Evolutionary conservation across 1,140 invertebrate species (phyloP).

Genomic region (Polypedilum pembai): DNA sequence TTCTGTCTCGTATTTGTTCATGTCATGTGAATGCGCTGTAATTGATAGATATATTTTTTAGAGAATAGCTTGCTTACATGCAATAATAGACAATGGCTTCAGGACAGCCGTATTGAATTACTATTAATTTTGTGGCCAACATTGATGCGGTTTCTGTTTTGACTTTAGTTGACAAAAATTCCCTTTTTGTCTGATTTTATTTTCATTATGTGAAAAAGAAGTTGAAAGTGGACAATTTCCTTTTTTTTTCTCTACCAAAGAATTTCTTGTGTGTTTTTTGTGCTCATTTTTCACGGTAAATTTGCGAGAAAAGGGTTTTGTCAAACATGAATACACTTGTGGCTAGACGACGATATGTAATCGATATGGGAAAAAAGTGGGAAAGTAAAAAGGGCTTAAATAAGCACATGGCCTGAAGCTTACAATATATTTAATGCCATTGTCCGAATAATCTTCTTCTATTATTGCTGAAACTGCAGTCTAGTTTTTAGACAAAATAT

Average conservation of each 20-base stretch:
- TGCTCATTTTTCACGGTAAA: neutral
- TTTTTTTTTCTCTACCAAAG: neutral
- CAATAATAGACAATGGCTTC: slow-evolving; percentile 3
- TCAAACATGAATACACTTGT: slow-evolving; percentile 6
- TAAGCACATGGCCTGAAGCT: neutral
- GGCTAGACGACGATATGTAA: slow-evolving; percentile 2
- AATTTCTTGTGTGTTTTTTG: neutral
- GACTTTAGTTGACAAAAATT: neutral
- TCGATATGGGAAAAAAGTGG: neutral
- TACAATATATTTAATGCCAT: neutral
- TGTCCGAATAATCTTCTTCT: neutral
- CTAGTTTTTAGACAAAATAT: neutral
- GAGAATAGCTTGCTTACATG: neutral
- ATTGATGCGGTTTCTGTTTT: neutral
- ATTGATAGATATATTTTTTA: neutral
- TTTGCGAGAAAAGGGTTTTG: neutral
- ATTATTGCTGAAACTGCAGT: neutral
- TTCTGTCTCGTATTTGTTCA: neutral
- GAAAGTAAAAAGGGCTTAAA: neutral
- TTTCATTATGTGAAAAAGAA: neutral
- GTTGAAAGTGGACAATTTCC: neutral
- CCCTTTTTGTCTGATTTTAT: neutral
- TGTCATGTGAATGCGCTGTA: neutral
- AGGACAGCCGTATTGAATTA: slow-evolving; percentile 6
- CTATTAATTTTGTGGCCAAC: slow-evolving; percentile 22